These are phyloP conservation scores for Athene cunicularia DNA, from an alignment of 2,113 vertebrate species.

Conservation along the genomic window DNA sequence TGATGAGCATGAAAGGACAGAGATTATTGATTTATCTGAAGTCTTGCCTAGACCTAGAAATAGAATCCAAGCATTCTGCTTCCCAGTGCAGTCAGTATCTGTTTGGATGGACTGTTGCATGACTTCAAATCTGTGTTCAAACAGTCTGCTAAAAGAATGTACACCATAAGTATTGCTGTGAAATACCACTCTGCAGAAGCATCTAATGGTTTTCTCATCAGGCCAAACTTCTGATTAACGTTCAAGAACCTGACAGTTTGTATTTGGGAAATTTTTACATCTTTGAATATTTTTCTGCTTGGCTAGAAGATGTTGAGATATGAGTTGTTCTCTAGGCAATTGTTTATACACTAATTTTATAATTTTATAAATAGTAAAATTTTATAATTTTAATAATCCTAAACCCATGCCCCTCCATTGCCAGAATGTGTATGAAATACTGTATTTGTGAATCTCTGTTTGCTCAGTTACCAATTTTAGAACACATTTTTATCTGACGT, in stretches of 20 bases:
- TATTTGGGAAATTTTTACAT: not conserved
- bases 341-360: not conserved
- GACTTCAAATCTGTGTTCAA: not conserved
- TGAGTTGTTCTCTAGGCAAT: not conserved
- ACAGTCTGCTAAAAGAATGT: not conserved
- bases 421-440: not conserved
- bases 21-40: not conserved
- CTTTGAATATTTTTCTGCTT: not conserved
- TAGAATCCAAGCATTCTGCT: not conserved
- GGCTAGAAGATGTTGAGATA: not conserved
- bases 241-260: not conserved
- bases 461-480: not conserved
- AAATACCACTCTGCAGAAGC: not conserved
- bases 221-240: not conserved
- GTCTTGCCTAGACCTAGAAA: not conserved
- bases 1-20: not conserved
- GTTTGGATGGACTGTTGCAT: not conserved
- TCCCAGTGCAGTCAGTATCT: not conserved
- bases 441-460: not conserved
- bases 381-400: not conserved
- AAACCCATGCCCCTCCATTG: not conserved
- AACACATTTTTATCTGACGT: not conserved
- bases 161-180: not conserved
- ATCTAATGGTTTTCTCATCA: not conserved
- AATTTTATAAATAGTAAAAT: not conserved